phyloP scores from a whole-genome alignment of 2,113 vertebrate species.

The Malurus elegans region DNA sequence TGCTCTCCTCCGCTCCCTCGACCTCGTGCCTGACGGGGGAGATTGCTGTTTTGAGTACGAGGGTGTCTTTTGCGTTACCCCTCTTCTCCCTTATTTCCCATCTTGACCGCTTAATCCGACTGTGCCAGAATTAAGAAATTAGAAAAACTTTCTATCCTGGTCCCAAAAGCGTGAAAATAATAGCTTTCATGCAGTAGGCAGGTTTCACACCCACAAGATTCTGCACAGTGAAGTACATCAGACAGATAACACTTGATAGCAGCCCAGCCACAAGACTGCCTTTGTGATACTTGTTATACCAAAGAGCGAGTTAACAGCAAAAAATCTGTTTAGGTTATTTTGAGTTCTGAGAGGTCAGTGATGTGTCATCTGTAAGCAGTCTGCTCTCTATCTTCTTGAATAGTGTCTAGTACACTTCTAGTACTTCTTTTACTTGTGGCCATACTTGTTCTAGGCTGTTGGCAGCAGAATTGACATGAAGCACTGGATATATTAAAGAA shows the following conservation, averaged over 20 bases:
- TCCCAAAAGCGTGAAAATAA: not conserved
- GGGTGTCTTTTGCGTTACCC: accelerated
- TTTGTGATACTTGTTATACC: not conserved
- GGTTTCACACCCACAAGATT: not conserved
- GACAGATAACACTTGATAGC: accelerated
- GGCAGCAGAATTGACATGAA: not conserved
- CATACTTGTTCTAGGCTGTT: not conserved
- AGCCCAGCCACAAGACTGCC: not conserved
- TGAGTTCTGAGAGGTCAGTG: not conserved
- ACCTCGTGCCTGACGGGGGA: not conserved
- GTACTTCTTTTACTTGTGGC: not conserved
- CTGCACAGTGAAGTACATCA: not conserved
- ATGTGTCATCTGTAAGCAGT: not conserved
- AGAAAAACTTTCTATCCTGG: not conserved
- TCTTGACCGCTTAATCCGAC: not conserved
- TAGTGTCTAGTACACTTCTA: not conserved
- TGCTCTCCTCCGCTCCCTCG: no score
- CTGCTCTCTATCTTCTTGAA: not conserved
- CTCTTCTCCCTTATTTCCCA: not conserved
- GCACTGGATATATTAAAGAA: not conserved
- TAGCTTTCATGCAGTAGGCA: not conserved
- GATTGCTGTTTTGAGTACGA: not conserved
- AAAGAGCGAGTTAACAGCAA: not conserved
- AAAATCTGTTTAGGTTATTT: not conserved
- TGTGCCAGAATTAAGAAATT: not conserved